Evolutionary conservation across 2,113 vertebrate genomes (phyloP).

Genomic region (Oreocharis arfaki): DNA sequence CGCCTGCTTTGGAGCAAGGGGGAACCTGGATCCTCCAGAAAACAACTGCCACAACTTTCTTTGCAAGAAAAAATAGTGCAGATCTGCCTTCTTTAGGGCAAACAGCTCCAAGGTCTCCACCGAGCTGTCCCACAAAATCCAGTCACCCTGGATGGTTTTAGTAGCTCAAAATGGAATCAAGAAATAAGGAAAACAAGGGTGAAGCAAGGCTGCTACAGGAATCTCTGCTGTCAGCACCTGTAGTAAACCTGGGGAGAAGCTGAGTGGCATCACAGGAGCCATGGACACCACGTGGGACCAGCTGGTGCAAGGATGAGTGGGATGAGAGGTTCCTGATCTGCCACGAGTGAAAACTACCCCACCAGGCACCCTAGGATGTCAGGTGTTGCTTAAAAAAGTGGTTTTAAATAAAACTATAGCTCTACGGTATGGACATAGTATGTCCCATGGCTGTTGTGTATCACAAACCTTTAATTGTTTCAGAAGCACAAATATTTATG

Average conservation of each 20-base stretch:
- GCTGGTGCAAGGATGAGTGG: no score
- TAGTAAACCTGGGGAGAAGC: not conserved
- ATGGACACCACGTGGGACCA: accelerated
- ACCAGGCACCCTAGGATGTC: not conserved
- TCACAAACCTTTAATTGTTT: not conserved
- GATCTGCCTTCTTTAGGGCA: not conserved
- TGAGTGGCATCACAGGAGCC: not conserved
- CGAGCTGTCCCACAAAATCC: not conserved
- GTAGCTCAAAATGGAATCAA: not conserved
- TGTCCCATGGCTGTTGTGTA: not conserved
- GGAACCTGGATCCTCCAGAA: not conserved
- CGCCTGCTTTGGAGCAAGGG: not conserved
- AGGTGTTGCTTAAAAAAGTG: not conserved
- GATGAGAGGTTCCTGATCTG: not conserved
- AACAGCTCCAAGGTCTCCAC: not conserved
- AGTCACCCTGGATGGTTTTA: not conserved
- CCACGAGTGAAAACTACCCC: accelerated
- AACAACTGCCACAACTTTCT: not conserved
- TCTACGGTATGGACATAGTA: accelerated
- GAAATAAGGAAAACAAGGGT: not conserved
- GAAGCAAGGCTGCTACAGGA: not conserved
- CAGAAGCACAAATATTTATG: not conserved
- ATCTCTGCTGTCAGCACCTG: accelerated
- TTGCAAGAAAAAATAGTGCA: not conserved
- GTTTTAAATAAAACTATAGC: not conserved